These are phyloP conservation scores for Stramonita haemastoma DNA, from an alignment of 2,888 invertebrate species.

Conservation along the genomic window DNA sequence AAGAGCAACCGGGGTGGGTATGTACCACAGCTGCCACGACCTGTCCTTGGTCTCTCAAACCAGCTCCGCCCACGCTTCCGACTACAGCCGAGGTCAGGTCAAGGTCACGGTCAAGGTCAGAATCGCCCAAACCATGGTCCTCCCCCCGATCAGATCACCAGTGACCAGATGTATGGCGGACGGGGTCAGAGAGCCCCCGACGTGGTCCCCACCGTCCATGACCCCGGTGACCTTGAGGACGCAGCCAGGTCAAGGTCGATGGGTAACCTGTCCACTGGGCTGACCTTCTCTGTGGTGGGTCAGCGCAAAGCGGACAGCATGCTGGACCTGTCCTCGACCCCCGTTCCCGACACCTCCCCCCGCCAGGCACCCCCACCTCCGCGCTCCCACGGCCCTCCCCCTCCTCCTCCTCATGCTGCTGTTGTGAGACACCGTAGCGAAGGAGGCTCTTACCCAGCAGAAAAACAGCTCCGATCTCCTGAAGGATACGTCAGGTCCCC, in stretches of 20 bases:
- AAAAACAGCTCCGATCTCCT: not conserved
- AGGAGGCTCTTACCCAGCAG: not conserved
- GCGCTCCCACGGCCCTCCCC: not conserved
- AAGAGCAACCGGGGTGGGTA: not conserved
- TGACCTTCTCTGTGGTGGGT: slow-evolving; percentile 63
- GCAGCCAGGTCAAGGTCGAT: slow-evolving; percentile 61
- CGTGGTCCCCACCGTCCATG: slow-evolving; percentile 43
- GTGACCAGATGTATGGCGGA: slow-evolving; percentile 21
- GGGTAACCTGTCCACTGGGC: slow-evolving; percentile 63
- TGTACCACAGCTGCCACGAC: slow-evolving; percentile 41
- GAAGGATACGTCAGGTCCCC: not conserved
- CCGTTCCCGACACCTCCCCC: not conserved
- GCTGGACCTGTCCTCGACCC: slow-evolving; percentile 40
- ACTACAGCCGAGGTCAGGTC: slow-evolving; percentile 13
- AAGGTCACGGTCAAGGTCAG: slow-evolving; percentile 15
- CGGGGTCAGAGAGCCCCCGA: not conserved
- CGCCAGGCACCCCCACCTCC: not conserved
- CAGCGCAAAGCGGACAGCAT: slow-evolving; percentile 63
- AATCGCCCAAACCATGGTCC: not conserved
- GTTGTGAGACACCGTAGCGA: not conserved
- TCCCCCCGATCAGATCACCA: not conserved
- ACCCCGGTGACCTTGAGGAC: slow-evolving; percentile 53
- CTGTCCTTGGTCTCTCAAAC: slow-evolving; percentile 13
- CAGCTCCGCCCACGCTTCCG: not conserved
- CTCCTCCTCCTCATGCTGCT: not conserved